Percentiles rank a stretch among this genome's conserved stretches.
Conservation (phyloP, 2,113 vertebrate species). For the Prunella fulvescens region DNA sequence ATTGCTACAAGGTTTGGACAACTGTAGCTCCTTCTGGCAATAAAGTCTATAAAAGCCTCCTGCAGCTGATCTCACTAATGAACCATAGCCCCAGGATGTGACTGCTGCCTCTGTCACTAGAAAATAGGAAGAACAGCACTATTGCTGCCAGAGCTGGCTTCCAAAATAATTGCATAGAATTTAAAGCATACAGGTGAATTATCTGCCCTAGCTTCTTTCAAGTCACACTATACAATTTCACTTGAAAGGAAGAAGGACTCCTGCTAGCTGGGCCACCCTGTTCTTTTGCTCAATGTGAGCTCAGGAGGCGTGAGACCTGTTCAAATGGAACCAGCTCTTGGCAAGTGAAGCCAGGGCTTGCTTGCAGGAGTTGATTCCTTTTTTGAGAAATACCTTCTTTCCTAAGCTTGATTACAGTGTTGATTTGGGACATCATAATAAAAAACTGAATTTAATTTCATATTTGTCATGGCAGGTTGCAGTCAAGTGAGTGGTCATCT, state of each 20-base stretch:
- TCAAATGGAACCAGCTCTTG: neutral
- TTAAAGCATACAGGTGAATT: neutral
- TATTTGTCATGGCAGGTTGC: constrained; percentile 62
- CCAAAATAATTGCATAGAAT: neutral
- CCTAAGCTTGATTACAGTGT: neutral
- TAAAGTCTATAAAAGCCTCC: neutral
- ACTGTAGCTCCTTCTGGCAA: neutral
- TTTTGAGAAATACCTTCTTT: neutral
- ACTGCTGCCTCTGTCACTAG: neutral
- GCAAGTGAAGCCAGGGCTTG: neutral
- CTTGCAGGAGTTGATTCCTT: neutral
- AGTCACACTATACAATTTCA: neutral
- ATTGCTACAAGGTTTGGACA: neutral
- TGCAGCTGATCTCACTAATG: neutral
- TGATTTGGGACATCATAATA: neutral
- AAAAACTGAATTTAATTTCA: neutral
- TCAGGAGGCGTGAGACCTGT: neutral
- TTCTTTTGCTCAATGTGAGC: neutral
- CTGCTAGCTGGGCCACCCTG: neutral
- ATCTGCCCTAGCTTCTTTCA: neutral
- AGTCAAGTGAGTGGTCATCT: constrained; percentile 72
- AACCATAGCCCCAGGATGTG: neutral
- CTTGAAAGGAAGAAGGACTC: neutral
- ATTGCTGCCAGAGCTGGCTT: neutral
- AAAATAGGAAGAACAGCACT: neutral